Evolutionary conservation across 2,888 invertebrate species (phyloP), one percentile per base, ranked within the genome.

Genomic region (Tenthredo mesomela): DNA sequence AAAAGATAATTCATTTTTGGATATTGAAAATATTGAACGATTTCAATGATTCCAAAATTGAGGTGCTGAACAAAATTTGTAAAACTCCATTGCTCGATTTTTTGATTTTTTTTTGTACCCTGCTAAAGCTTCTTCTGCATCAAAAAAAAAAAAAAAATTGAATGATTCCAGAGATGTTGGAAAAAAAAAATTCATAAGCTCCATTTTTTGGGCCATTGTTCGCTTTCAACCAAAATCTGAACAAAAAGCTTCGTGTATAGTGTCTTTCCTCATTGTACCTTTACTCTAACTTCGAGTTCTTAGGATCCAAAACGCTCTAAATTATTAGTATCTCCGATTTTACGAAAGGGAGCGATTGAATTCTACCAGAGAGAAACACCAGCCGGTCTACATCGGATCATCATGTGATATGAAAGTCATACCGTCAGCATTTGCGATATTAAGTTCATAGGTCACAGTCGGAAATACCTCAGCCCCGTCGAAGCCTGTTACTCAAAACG

Each of bases 371-470:
- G 29, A 67, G 29, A 67, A 75, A 47, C 2, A 21, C 29, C 21
- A 43, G 47, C 47, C 21, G 47, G 25, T 21, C 75, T 50, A 77
- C 18, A 1, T n/a, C 70, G 37, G 12, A 37, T 70, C 37, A 37
- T 37, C 33, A n/a, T n/a, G 37, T 7, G 3, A 37, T 25, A 25
- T 47, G 1, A 47, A 9, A 47, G 21, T 21, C 25, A 25, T 21
- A 40, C 2, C 21, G 47, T 43, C 40, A 75, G 47, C 47, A n/a
- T 40, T 43, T 61, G 75, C 18, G 43, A 47, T 75, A 25, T 33
- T 75, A 75, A 47, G 75, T 47, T 47, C 75, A 75, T 47, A 75
- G 75, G 75, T 75, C 75, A 75, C 4, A 10, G 75, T 43, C 21
- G 15, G 43, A 25, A 75, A 75, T 75, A 25, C 10, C 25, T 61